Percentiles rank a stretch among this genome's conserved stretches.
These are phyloP conservation scores for Calonectris borealis DNA, from an alignment of 2,113 vertebrate species.

Conservation along the genomic window DNA sequence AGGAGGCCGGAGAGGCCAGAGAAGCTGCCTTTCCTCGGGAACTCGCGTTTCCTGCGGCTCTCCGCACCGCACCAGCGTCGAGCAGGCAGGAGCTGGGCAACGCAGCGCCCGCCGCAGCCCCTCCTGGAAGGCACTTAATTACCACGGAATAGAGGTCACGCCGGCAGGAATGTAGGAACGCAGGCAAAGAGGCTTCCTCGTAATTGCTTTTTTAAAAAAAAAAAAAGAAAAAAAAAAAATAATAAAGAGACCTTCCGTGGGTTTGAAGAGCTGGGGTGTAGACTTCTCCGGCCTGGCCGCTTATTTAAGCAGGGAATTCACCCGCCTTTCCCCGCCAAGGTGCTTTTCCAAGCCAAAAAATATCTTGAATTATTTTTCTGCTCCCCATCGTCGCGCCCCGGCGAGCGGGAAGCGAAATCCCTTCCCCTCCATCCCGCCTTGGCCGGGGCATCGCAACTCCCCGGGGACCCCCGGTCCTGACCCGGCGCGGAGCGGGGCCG, in stretches of 20 bases:
- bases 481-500: accelerated
- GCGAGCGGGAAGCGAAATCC: neutral
- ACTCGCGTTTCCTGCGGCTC: neutral
- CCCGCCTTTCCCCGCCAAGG: neutral
- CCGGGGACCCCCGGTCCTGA: neutral
- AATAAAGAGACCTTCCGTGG: neutral
- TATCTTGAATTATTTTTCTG: neutral
- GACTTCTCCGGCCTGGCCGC: neutral
- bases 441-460: neutral
- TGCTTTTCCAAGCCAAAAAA: neutral
- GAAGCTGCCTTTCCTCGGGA: neutral
- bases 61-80: neutral
- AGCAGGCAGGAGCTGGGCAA: neutral
- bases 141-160: neutral
- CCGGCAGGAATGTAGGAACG: neutral
- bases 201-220: neutral
- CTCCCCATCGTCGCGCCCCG: neutral
- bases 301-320: neutral
- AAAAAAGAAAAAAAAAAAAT: neutral
- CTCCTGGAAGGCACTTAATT: slow-evolving; percentile 6
- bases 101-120: neutral
- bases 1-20: neutral
- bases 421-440: neutral
- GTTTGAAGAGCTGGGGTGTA: neutral
- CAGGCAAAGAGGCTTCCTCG: neutral